Evolutionary conservation across 2,113 vertebrate genomes (phyloP).

Genomic region (pig (Sus scrofa)): T2T-Sscrofa CM000816.6:85718501-85719000

Average conservation of each 20-base stretch:
- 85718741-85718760: too few relatives aligned
- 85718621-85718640: background rate
- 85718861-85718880: background rate
- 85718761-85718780: too few relatives aligned
- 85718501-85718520: constrained; percentile 82
- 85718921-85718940: background rate
- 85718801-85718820: too few relatives aligned
- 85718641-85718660: background rate
- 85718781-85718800: too few relatives aligned
- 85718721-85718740: too few relatives aligned
- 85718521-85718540: constrained; percentile 65
- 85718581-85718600: constrained; percentile 68
- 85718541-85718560: constrained; percentile 41
- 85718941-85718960: background rate
- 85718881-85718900: background rate
- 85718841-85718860: background rate
- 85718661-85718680: background rate
- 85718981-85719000: background rate
- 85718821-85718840: background rate
- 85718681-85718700: background rate
- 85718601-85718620: background rate
- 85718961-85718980: background rate
- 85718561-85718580: constrained; percentile 76
- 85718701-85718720: background rate
- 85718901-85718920: background rate